phyloP scores from a whole-genome alignment of 2,797 vertebrate species.

The Coluber constrictor region DNA sequence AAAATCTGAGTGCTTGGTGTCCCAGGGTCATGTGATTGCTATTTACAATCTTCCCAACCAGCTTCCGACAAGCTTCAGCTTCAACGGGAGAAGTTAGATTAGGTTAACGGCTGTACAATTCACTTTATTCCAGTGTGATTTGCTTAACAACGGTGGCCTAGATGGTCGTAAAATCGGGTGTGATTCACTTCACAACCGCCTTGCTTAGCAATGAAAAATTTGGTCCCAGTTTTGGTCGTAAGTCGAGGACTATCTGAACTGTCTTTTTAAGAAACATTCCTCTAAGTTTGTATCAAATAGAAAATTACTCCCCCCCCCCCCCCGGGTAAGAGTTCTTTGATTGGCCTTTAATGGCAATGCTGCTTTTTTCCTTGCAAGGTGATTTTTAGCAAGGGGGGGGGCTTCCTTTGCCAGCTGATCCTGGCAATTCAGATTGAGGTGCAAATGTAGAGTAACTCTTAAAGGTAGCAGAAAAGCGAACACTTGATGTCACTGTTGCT shows the following conservation, averaged over 20 bases:
- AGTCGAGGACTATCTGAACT: neutral
- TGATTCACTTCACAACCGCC: neutral
- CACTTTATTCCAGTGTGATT: neutral
- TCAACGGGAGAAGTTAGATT: neutral
- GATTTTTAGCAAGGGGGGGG: neutral
- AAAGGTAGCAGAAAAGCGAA: constrained; percentile 12
- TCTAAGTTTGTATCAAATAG: neutral
- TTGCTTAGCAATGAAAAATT: neutral
- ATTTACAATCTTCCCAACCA: neutral
- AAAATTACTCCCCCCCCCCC: neutral
- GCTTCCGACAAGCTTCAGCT: neutral
- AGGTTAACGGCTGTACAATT: neutral
- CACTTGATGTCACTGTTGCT: constrained; percentile 17
- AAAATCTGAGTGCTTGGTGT: no score
- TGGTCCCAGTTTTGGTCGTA: neutral
- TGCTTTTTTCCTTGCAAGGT: neutral
- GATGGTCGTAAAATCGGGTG: neutral
- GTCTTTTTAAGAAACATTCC: neutral
- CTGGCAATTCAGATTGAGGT: neutral
- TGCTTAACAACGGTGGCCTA: neutral
- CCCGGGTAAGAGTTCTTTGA: neutral
- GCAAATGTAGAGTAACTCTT: neutral
- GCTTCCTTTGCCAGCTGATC: neutral
- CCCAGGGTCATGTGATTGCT: neutral
- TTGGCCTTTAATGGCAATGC: neutral